Conservation (phyloP, 2,113 vertebrate species). For the Mungos mungo region DNA sequence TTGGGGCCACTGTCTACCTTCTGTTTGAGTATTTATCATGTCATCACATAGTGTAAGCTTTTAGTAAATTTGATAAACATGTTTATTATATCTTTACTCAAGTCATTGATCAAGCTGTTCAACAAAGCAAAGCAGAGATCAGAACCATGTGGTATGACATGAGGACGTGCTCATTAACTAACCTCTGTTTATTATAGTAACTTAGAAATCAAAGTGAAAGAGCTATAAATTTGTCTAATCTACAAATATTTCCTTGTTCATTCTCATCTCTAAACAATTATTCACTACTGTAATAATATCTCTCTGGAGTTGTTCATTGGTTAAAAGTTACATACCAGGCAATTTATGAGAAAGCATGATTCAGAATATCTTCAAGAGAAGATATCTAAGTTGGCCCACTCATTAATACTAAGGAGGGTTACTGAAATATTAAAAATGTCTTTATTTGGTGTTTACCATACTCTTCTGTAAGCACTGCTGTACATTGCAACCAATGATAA, state of each 20-base stretch:
- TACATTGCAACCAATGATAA: neutral
- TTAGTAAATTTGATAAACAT: neutral
- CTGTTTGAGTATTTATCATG: neutral
- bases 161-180: neutral
- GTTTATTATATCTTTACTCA: neutral
- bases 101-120: neutral
- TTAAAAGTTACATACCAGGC: neutral
- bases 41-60: neutral
- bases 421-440: neutral
- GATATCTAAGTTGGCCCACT: neutral
- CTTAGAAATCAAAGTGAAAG: neutral
- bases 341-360: neutral
- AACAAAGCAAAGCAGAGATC: neutral
- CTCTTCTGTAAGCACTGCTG: neutral
- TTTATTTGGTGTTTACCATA: neutral
- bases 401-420: neutral
- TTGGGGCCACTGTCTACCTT: neutral
- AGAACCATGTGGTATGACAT: neutral
- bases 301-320: neutral
- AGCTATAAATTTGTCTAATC: neutral
- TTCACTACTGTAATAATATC: neutral
- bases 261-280: neutral
- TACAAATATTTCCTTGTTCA: neutral
- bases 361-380: neutral
- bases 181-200: neutral